phyloP scores from a whole-genome alignment of 1,140 invertebrate genomes.

The Papilio xuthus region DNA sequence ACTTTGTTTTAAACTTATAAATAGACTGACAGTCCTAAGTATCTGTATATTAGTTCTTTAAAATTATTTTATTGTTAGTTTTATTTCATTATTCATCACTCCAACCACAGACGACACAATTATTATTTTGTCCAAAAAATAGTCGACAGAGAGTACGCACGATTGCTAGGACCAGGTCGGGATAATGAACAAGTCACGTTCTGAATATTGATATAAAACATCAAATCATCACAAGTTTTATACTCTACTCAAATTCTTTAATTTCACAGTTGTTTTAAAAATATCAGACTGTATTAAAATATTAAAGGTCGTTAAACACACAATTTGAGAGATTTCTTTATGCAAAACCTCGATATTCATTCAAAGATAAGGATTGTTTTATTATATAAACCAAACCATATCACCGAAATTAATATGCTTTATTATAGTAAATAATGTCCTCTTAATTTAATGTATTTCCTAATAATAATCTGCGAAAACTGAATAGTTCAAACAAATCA shows the following conservation, averaged over 20 bases:
- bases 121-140: not conserved
- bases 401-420: not conserved
- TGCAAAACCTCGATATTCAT: not conserved
- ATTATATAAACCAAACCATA: not conserved
- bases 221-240: not conserved
- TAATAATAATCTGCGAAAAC: not conserved
- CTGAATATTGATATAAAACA: not conserved
- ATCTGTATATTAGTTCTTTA: too few relatives aligned
- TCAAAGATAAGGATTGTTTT: not conserved
- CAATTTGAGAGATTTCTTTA: not conserved
- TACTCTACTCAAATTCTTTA: not conserved
- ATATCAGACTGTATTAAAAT: not conserved
- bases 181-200: constrained; percentile 18
- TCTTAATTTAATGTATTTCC: not conserved
- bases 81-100: not conserved
- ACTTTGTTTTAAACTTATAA: too few relatives aligned
- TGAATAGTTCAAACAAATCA: constrained; percentile 17
- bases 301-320: not conserved
- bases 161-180: not conserved
- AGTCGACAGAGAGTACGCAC: not conserved
- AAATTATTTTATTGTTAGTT: too few relatives aligned
- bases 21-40: too few relatives aligned
- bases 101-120: not conserved
- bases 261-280: not conserved
- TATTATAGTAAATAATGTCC: not conserved